These are phyloP conservation scores for Nerophis lumbriciformis DNA, from an alignment of 2,113 vertebrate genomes.

Conservation along the genomic window DNA sequence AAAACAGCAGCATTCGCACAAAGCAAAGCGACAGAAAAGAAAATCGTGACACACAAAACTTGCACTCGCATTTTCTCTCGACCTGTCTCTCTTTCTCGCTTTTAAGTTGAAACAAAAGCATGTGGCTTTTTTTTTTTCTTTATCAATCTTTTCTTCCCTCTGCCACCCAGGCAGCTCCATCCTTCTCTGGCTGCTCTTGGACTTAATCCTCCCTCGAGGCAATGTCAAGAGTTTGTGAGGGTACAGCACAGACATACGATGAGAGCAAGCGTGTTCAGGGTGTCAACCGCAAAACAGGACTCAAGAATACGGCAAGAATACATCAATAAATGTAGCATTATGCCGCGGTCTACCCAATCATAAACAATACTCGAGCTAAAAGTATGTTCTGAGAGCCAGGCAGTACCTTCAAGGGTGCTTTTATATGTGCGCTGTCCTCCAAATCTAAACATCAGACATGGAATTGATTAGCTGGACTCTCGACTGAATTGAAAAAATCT, in stretches of 20 bases:
- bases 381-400: no score
- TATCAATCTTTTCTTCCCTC: constrained; percentile 1
- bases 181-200: constrained; percentile 8
- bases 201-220: constrained; percentile 28
- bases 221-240: constrained; percentile 12
- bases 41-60: constrained; percentile 26
- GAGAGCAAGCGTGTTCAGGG: background rate
- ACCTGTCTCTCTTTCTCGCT: no score
- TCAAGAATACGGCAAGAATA: no score
- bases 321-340: no score
- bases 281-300: background rate
- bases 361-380: no score
- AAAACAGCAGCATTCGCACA: constrained; percentile 15
- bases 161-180: constrained; percentile 9
- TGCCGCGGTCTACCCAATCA: no score
- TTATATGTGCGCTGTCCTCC: no score
- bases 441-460: no score
- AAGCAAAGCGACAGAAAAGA: constrained; percentile 12
- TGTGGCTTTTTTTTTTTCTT: constrained; percentile 7
- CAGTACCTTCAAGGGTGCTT: no score
- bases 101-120: no score
- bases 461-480: no score
- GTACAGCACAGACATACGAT: constrained; percentile 5
- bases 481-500: no score
- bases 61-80: background rate